Evolutionary conservation across 2,888 invertebrate species (phyloP).

Genomic region (Sphinx pinastri): DNA sequence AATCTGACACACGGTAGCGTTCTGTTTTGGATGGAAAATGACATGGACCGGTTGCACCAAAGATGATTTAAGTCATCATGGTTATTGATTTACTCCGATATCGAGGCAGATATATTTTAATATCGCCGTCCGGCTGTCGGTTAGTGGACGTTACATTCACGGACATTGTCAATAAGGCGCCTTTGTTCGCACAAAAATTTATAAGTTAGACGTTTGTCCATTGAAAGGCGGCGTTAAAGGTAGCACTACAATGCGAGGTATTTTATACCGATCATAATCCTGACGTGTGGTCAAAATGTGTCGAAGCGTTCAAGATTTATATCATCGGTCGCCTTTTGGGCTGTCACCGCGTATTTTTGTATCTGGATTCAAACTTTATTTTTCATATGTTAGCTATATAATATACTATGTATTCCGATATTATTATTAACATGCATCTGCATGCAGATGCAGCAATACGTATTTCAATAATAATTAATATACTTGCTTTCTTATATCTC

Average conservation of each 20-base stretch:
- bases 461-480: too few relatives aligned
- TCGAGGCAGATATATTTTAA: slow-evolving; percentile 73
- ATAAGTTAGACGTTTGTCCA: slow-evolving; percentile 77
- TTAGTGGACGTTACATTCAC: slow-evolving; percentile 70
- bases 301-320: slow-evolving; percentile 80
- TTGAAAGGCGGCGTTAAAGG: slow-evolving; percentile 64
- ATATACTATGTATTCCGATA: too few relatives aligned
- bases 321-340: slow-evolving; percentile 52
- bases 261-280: slow-evolving; percentile 76
- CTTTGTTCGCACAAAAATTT: slow-evolving; percentile 82
- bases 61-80: slow-evolving; percentile 69
- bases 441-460: too few relatives aligned
- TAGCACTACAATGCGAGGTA: slow-evolving; percentile 65
- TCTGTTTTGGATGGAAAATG: slow-evolving; percentile 45
- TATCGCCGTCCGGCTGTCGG: slow-evolving; percentile 67
- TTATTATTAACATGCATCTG: too few relatives aligned
- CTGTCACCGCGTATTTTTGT: slow-evolving; percentile 39
- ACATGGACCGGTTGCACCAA: slow-evolving; percentile 42
- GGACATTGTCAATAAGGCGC: slow-evolving; percentile 78
- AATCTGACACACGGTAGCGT: slow-evolving; percentile 61
- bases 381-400: background rate
- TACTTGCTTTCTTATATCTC: too few relatives aligned
- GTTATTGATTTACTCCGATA: slow-evolving; percentile 76
- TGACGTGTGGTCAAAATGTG: slow-evolving; percentile 82
- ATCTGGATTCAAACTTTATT: slow-evolving; percentile 9